A percentile compares a stretch with the other conserved stretches of the same genome.
Conservation (phyloP, 2,797 vertebrate species). For the Chelon auratus region DNA sequence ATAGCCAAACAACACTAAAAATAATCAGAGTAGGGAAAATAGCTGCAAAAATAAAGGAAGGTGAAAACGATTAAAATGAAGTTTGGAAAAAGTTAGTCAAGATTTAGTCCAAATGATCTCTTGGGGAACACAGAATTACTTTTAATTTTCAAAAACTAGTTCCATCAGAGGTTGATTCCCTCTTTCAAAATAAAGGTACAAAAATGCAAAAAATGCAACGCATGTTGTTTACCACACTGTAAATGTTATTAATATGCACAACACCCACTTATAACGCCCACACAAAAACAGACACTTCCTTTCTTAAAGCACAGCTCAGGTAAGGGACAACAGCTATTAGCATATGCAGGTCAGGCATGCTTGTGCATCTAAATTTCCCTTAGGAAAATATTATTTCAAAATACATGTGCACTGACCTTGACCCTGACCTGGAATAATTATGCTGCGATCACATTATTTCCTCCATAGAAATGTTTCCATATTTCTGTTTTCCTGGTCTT, state of each 20-base stretch:
- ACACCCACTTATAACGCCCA: background rate
- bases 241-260: slow-evolving; percentile 11
- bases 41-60: background rate
- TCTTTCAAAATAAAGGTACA: background rate
- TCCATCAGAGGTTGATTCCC: background rate
- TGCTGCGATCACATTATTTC: slow-evolving; percentile 7
- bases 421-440: slow-evolving; percentile 23
- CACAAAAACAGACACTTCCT: slow-evolving; percentile 8
- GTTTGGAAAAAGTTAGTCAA: no score
- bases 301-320: background rate
- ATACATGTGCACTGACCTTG: slow-evolving; percentile 15
- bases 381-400: slow-evolving; percentile 18
- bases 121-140: background rate
- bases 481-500: background rate
- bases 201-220: background rate
- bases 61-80: background rate
- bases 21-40: background rate
- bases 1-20: slow-evolving; percentile 7
- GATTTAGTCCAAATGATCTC: background rate
- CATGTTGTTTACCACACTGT: background rate
- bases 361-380: slow-evolving; percentile 13
- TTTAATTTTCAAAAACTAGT: background rate
- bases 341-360: background rate
- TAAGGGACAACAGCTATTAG: slow-evolving; percentile 8
- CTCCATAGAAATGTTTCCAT: background rate